Base-by-base conservation (phyloP, 1,140 invertebrate species). In the Vollenhovia emeryi region DNA sequence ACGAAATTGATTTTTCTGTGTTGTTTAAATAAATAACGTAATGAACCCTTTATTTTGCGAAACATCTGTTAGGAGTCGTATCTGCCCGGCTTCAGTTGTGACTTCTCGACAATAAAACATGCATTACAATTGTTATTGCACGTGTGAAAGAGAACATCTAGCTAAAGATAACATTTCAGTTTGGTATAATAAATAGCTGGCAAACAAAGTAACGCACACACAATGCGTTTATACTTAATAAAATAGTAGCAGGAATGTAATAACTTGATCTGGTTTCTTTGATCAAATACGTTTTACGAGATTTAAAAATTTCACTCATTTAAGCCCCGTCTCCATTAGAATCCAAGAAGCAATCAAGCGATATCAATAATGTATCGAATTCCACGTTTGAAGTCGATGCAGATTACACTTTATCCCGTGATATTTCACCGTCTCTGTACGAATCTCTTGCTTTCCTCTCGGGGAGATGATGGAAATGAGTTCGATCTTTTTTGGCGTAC, bases 1-100 rank as follows among this genome's bases (percentile, higher is more conserved):
- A 8, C 6, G 27, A 78, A 78, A 78, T 66, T 48, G 13, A 66
- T 52, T 30, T 78, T 78, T 78, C 6, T 21, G 3, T 59, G n/a
- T 30, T 2, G 3, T 7, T 45, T 48, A 18, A 33, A 33, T 21
- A 76, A 76, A 60, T 75, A 75, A 62, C 48, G 11, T 9, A 13
- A 18, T 45, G 11, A 45, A 6, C 18, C 27, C 9, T 62, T 18
- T 3, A 62, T 45, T 48, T 45, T 11, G 15, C 3, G 9, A n/a
- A 45, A 6, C 21, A n/a, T n/a, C 57, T 59, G 15, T 57, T 57
- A 27, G 15, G 13, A 18, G 5, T 60, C 9, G 21, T 45, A 48
- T 60, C 6, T 36, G 33, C 13, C 21, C 18, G 18, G 8, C 30
- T 48, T 45, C 1, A 75, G 9, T 27, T 30, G 18, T 2, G 9